These are phyloP conservation scores for Hydrolagus affinis DNA, from an alignment of 2,113 vertebrate genomes.

Conservation along the genomic window DNA sequence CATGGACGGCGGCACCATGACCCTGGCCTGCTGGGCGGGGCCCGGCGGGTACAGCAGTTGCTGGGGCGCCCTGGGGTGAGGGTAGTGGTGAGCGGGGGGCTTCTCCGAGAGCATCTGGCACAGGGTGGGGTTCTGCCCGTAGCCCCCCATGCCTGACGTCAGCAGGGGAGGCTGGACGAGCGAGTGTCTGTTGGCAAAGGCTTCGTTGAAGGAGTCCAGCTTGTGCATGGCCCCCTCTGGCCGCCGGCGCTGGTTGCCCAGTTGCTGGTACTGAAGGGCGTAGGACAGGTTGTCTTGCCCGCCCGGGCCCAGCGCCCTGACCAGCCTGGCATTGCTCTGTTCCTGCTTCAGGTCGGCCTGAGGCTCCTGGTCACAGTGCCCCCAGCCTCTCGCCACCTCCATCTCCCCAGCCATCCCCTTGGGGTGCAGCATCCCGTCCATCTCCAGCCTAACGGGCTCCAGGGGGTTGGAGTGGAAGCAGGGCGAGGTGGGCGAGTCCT, in stretches of 20 bases:
- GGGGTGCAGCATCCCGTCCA: not conserved
- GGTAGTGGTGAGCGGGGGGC: not conserved
- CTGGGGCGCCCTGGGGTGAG: not conserved
- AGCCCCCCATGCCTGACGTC: not conserved
- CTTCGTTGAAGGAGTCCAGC: conserved; percentile 62
- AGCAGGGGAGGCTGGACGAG: conserved; percentile 26
- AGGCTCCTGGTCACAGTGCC: not conserved
- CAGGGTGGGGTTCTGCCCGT: not conserved
- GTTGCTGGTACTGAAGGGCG: not conserved
- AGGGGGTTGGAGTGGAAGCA: not conserved
- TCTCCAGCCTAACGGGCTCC: not conserved
- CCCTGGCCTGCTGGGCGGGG: not conserved
- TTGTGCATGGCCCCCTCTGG: conserved; percentile 44
- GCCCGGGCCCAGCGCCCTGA: not conserved
- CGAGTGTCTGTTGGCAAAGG: conserved; percentile 42
- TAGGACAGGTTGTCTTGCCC: too few relatives aligned
- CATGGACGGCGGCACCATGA: not conserved
- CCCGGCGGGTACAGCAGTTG: not conserved
- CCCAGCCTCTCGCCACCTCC: not conserved
- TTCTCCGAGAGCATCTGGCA: not conserved
- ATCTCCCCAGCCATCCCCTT: not conserved
- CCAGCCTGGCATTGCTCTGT: not conserved
- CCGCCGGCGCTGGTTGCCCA: not conserved
- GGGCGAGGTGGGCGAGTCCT: not conserved
- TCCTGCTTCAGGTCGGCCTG: not conserved